Evolutionary conservation across 2,113 vertebrate species (phyloP), one percentile per base, ranked within the genome.

Genomic region (Aix galericulata): DNA sequence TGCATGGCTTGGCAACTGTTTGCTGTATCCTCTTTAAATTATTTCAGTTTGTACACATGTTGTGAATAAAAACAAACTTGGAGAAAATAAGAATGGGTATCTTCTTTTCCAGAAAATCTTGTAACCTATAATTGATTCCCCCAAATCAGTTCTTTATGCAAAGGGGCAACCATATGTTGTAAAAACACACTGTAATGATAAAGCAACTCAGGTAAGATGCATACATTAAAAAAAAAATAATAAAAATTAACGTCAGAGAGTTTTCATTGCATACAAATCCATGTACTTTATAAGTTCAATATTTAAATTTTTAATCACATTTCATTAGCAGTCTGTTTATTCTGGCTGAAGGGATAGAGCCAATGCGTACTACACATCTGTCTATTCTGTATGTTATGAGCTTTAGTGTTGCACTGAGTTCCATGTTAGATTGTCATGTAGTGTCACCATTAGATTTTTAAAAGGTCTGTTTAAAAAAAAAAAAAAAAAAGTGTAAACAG

Each of bases 401-500:
- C 36, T 66, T 66, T 36, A 32, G 26, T 25, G 8, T 74, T 94
- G 31, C 31, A 25, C 59, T 50, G 38, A 53, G 8, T 71, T 89
- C 78, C 25, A 8, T 38, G 69, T 75, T 71, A 63, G 40, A 58
- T 55, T 71, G 11, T 38, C 74, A 59, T 22, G 6, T 32, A 21
- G 15, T 62, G 68, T 8, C 3, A 20, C 23, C 17, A 34, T 42
- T 52, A 25, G 34, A 32, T 75, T 83, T 34, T 6, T 60, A 85
- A 83, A 79, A 12, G 25, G 4, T 31, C 8, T 63, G 23, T 73
- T 36, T 36, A 36, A 36, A 36, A 8, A 12, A 80, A 82, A 73
- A 29, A 13, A 1, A 2, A 9, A 13, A 1, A 1, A 6, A 0
- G 15, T 9, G 21, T 31, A 27, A 71, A 64, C 4, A 27, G 59